A percentile compares a stretch with the other conserved stretches of the same genome.
Conservation (phyloP, 2,888 invertebrate genomes). For the Papilio protenor region DNA sequence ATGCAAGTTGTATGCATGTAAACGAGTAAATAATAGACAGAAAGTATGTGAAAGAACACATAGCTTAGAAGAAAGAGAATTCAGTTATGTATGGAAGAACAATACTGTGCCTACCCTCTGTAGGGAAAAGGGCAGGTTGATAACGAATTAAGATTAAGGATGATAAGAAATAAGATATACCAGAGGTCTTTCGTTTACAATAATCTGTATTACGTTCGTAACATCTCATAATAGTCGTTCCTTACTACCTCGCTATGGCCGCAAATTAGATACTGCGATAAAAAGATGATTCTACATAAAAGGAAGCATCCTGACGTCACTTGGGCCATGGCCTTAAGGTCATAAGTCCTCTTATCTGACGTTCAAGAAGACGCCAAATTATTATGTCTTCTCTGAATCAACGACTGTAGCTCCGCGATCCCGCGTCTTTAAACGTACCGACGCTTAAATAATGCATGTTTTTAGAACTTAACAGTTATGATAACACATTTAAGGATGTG, state of each 20-base stretch:
- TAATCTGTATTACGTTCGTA: neutral
- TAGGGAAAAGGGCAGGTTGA: neutral
- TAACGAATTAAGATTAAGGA: too few relatives aligned
- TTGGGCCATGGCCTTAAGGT: slow-evolving; percentile 43
- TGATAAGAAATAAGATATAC: too few relatives aligned
- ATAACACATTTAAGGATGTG: neutral
- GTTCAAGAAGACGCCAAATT: slow-evolving; percentile 32
- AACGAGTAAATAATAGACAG: neutral
- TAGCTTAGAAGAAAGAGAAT: neutral
- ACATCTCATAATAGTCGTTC: neutral
- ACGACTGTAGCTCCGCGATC: slow-evolving; percentile 11
- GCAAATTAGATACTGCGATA: neutral
- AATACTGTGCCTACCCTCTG: neutral
- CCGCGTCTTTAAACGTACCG: slow-evolving; percentile 18
- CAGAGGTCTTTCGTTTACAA: neutral
- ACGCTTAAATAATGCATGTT: neutral
- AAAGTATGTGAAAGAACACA: neutral
- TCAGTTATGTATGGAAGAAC: neutral
- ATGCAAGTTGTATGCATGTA: neutral
- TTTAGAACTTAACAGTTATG: slow-evolving; percentile 18
- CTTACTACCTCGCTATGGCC: neutral
- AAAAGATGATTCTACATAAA: slow-evolving; percentile 22
- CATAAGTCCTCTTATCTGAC: slow-evolving; percentile 46
- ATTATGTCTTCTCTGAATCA: slow-evolving; percentile 37
- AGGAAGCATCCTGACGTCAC: slow-evolving; percentile 46